A percentile compares a stretch with the other conserved stretches of the same genome.
These are phyloP conservation scores for Harpegnathos saltator DNA, from an alignment of 1,140 invertebrate species.

Conservation along the genomic window DNA sequence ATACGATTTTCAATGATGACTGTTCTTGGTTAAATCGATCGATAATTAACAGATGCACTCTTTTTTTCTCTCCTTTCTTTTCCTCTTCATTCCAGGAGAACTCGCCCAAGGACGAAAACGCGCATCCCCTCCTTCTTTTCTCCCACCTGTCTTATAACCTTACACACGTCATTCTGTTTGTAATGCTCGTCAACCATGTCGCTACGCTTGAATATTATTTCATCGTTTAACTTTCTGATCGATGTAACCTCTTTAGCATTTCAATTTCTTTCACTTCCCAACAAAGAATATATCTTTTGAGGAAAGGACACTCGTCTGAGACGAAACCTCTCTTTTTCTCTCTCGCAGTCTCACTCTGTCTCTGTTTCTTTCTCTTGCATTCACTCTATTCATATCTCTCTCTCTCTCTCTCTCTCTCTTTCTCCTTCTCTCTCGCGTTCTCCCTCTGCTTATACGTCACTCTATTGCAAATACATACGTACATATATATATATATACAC, in stretches of 20 bases:
- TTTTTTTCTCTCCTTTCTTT: background rate
- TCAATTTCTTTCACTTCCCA: background rate
- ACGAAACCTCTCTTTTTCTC: background rate
- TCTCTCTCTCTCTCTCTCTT: background rate
- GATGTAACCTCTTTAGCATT: background rate
- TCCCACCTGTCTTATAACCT: background rate
- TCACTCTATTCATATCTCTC: no score
- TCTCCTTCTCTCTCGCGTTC: no score
- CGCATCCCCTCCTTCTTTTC: background rate
- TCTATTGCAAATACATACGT: no score
- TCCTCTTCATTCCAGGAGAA: no score
- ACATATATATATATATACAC: no score
- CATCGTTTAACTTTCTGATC: background rate
- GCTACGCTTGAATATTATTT: background rate
- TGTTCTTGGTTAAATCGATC: background rate
- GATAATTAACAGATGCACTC: background rate
- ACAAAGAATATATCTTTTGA: background rate
- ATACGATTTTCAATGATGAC: no score
- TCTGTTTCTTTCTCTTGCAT: no score
- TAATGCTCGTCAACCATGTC: background rate
- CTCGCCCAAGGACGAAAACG: slow-evolving; percentile 3
- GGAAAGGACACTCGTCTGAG: background rate
- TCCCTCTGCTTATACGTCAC: no score
- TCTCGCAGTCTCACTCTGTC: no score
- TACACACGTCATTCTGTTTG: slow-evolving; percentile 35